Evolutionary conservation across 2,797 vertebrate species (phyloP).

Genomic region (Gymnoscopelus braueri): DNA sequence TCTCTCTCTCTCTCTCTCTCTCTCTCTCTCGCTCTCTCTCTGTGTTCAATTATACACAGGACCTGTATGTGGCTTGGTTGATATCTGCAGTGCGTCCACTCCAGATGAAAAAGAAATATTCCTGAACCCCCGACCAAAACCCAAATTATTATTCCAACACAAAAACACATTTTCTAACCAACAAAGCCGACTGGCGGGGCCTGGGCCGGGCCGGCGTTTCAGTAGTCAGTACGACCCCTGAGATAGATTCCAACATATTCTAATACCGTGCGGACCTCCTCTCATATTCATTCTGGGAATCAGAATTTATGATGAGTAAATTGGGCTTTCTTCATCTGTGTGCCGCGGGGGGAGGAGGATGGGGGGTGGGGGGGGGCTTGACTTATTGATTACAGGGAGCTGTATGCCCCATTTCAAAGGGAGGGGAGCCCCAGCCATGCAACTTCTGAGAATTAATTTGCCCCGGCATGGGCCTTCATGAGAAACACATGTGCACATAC

Average conservation of each 20-base stretch:
- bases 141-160: conserved; percentile 64
- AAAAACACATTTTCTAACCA: conserved; percentile 68
- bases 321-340: conserved; percentile 81
- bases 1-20: too few relatives aligned
- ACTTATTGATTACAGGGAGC: conserved; percentile 88
- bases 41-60: too few relatives aligned
- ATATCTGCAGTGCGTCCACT: neutral
- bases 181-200: conserved; percentile 61
- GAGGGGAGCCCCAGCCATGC: conserved; percentile 82
- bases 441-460: conserved; percentile 90
- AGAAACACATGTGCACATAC: conserved; percentile 86
- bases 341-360: conserved; percentile 71
- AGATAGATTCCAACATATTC: conserved; percentile 74
- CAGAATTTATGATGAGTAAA: conserved; percentile 84
- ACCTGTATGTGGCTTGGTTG: too few relatives aligned
- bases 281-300: conserved; percentile 83
- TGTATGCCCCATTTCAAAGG: conserved; percentile 87
- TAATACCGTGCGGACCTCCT: conserved; percentile 76
- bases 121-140: conserved; percentile 32
- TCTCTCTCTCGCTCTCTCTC: too few relatives aligned
- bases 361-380: conserved; percentile 72
- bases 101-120: conserved; percentile 64
- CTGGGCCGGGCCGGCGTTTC: conserved; percentile 68
- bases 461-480: conserved; percentile 85
- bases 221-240: conserved; percentile 61